Conservation (phyloP, 2,888 invertebrate genomes). For the Nomada lathburiana region DNA sequence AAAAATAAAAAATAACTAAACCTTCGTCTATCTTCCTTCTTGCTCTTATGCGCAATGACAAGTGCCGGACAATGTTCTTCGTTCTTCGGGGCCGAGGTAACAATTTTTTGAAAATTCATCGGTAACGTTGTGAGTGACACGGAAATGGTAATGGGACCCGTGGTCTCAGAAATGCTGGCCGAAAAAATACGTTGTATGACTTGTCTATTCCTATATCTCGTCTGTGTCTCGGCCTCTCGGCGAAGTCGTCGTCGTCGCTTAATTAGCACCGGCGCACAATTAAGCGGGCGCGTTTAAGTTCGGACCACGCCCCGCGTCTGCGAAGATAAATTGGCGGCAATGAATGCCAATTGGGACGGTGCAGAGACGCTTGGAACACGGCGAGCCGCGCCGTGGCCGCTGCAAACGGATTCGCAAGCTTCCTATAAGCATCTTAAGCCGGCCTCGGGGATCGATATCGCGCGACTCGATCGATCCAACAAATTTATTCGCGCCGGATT, state of each 20-base stretch:
- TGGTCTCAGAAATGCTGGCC: conserved; percentile 11
- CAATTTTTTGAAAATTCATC: no score
- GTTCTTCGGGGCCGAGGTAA: no score
- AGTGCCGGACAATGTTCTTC: no score
- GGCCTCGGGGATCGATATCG: conserved; percentile 65
- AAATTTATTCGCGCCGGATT: conserved; percentile 66
- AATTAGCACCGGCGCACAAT: conserved; percentile 75
- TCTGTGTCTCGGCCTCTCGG: conserved; percentile 8
- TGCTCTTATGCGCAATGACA: no score
- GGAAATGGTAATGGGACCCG: not conserved
- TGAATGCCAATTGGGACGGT: conserved; percentile 75
- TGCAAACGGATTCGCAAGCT: conserved; percentile 54
- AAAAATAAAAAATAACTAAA: no score
- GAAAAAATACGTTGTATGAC: no score
- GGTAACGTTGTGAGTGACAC: no score
- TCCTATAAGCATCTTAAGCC: conserved; percentile 67
- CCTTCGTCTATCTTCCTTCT: no score
- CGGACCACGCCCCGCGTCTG: conserved; percentile 63
- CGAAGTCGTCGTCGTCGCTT: conserved; percentile 67
- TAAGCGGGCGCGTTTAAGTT: conserved; percentile 72
- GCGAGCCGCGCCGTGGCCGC: conserved; percentile 9
- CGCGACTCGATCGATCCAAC: conserved; percentile 43
- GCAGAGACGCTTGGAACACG: conserved; percentile 50
- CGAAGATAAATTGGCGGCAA: conserved; percentile 74
- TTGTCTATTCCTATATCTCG: not conserved